phyloP scores from a whole-genome alignment of 2,888 invertebrate genomes.

The Teleiodes luculella region DNA sequence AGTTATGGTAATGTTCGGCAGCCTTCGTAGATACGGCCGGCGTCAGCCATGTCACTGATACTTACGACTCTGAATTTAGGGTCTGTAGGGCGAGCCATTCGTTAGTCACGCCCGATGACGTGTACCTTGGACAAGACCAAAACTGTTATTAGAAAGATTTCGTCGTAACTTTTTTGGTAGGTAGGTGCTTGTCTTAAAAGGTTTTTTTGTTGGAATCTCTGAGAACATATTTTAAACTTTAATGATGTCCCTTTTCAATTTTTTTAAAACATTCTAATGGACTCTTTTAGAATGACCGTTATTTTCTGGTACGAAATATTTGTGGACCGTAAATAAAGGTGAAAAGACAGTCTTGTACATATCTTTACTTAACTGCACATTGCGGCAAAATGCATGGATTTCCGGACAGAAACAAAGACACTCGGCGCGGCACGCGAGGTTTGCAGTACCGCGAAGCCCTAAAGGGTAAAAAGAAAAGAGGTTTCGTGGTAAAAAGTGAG shows the following conservation, averaged over 20 bases:
- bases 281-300: slow-evolving; percentile 17
- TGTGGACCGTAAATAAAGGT: slow-evolving; percentile 45
- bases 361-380: slow-evolving; percentile 58
- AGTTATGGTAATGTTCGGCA: slow-evolving; percentile 74
- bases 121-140: slow-evolving; percentile 80
- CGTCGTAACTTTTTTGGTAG: slow-evolving; percentile 49
- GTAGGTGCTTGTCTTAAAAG: slow-evolving; percentile 62
- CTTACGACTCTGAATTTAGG: slow-evolving; percentile 78
- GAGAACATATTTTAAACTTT: slow-evolving; percentile 4
- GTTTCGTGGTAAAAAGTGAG: slow-evolving; percentile 72
- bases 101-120: slow-evolving; percentile 78
- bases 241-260: slow-evolving; percentile 4
- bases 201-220: slow-evolving; percentile 42
- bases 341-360: slow-evolving; percentile 58
- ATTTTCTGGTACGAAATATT: slow-evolving; percentile 24
- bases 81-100: slow-evolving; percentile 79
- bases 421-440: slow-evolving; percentile 56
- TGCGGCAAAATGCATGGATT: slow-evolving; percentile 68
- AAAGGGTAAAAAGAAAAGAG: slow-evolving; percentile 70
- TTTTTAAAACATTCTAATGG: slow-evolving; percentile 2
- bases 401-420: slow-evolving; percentile 65
- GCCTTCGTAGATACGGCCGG: slow-evolving; percentile 57
- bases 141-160: slow-evolving; percentile 74
- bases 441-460: slow-evolving; percentile 60
- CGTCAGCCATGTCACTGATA: slow-evolving; percentile 56